Base-by-base conservation (phyloP, 2,113 vertebrate species). In the Micromys minutus region DNA sequence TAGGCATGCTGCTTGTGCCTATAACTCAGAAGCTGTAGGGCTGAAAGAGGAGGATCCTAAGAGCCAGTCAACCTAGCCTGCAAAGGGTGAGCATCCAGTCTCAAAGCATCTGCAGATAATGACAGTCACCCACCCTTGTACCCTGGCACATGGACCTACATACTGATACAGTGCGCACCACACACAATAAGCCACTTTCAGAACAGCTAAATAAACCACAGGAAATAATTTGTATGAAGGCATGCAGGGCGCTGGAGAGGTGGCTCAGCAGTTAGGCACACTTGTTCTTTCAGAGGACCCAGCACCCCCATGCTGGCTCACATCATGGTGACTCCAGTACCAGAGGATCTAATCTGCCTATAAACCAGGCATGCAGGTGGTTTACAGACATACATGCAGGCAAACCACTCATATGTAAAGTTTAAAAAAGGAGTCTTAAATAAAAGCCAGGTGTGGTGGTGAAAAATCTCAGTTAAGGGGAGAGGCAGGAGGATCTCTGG, bases 161-260 rank as follows among this genome's bases (percentile, higher is more conserved):
- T 11, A 59, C 55, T 57, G 26, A 8, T 0, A 24, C 5, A 7
- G 79, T 22, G 22, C 16, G 11, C 22, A 67, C 17, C 26, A 83
- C 55, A 61, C 13, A 59, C n/a, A 81, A 8, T 13, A 39, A 42
- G 34, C 45, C 22, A 91, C 36, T 72, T 94, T 76, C 29, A 81
- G 80, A 76, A 39, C 34, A 94, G 65, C 65, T 31, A 90, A 83
- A 29, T 67, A 85, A 89, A 83, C 52, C 50, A 85, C 65, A 89
- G n/a, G 39, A 95, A 94, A 89, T 89, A 57, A 81, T 91, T 39
- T 83, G 36, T 52, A 86, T 19, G 16, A 79, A 55, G 52, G 47
- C 16, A 55, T 52, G 72, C 7, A 91, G 71, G 93, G 34, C 34
- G 50, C 9, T 52, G 47, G 45, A 52, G 47, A 52, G 45, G 31